Conservation (phyloP, 2,888 invertebrate species). For the Tetranychus piercei region DNA sequence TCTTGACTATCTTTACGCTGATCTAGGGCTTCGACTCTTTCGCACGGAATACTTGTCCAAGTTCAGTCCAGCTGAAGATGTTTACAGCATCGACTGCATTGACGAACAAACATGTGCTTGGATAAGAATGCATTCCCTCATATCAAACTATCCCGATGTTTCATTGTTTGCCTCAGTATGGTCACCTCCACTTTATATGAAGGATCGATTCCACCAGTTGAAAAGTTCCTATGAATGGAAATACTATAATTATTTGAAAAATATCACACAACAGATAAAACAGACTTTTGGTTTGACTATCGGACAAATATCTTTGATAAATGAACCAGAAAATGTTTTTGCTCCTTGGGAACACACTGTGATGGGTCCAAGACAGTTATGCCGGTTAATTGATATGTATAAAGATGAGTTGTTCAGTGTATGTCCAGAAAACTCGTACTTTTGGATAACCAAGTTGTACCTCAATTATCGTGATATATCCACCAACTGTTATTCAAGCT, state of each 20-base stretch:
- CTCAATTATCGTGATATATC: background rate
- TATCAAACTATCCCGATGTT: background rate
- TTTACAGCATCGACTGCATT: background rate
- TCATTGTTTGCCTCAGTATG: background rate
- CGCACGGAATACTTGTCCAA: background rate
- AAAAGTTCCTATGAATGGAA: background rate
- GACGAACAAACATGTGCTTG: background rate
- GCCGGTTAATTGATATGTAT: background rate
- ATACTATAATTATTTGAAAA: slow-evolving; percentile 6
- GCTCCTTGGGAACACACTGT: slow-evolving; percentile 2
- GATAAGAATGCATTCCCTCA: background rate
- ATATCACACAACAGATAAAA: background rate
- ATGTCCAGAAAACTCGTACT: slow-evolving; percentile 1
- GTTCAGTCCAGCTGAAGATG: background rate
- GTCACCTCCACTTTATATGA: slow-evolving; percentile 3
- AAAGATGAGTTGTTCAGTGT: background rate
- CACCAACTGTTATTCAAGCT: background rate
- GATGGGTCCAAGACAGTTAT: background rate
- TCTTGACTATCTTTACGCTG: background rate
- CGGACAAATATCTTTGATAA: background rate
- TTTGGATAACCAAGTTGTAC: background rate
- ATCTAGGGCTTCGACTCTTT: slow-evolving; percentile 1
- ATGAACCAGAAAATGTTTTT: slow-evolving; percentile 9
- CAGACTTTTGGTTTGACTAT: background rate
- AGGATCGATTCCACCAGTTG: background rate